Conservation (phyloP, 1,140 invertebrate genomes). For the Mesaphorura yosii region DNA sequence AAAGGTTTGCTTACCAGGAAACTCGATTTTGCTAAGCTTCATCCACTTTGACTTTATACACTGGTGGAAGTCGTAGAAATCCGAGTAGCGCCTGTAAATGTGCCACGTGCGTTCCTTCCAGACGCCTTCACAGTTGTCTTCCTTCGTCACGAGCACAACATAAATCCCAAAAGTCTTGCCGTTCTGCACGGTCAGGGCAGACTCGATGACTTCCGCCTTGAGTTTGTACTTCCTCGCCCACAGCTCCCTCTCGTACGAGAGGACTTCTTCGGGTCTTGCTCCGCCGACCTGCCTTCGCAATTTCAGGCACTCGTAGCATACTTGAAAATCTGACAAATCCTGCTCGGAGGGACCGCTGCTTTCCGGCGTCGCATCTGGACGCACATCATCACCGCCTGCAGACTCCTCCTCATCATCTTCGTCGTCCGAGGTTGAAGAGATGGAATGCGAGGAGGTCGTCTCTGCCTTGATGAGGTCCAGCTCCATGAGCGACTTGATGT, state of each 20-base stretch:
- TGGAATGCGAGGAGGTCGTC: conserved; percentile 27
- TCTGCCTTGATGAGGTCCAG: conserved; percentile 54
- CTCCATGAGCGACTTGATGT: conserved; percentile 62
- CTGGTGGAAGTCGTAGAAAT: conserved; percentile 55
- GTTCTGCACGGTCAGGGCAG: conserved; percentile 42
- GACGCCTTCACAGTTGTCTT: conserved; percentile 35
- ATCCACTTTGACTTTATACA: conserved; percentile 31
- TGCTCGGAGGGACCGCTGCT: neutral
- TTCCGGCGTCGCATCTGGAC: neutral
- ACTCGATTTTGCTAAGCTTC: conserved; percentile 55
- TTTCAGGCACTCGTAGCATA: conserved; percentile 30
- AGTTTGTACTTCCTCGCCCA: conserved; percentile 23
- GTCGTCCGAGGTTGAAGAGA: conserved; percentile 13
- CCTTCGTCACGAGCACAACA: conserved; percentile 64
- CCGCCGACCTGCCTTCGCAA: conserved; percentile 13
- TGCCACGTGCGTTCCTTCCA: conserved; percentile 53
- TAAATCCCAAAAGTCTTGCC: conserved; percentile 79
- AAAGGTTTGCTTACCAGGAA: conserved; percentile 47
- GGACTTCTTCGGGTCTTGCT: conserved; percentile 11
- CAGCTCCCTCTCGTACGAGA: conserved; percentile 20
- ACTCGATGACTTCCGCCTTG: conserved; percentile 34
- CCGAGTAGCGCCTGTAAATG: conserved; percentile 68
- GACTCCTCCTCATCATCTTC: conserved; percentile 43
- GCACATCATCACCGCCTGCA: conserved; percentile 37
- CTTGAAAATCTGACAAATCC: conserved; percentile 26